These are phyloP conservation scores for Megastigmus dorsalis DNA, from an alignment of 2,888 invertebrate species.

Conservation along the genomic window DNA sequence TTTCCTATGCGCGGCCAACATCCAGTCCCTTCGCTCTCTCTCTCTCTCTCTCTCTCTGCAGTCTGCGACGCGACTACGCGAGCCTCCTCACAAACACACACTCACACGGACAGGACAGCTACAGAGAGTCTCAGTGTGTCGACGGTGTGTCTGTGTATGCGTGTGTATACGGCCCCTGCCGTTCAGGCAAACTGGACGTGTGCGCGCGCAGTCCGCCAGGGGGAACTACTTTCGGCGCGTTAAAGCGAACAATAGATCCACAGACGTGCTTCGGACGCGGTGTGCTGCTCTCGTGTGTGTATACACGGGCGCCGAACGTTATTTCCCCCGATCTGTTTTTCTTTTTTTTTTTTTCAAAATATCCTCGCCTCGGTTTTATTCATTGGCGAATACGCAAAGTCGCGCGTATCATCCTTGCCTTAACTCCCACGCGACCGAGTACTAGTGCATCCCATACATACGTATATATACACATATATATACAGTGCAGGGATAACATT, in stretches of 20 bases:
- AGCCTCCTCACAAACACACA: neutral
- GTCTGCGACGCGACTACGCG: neutral
- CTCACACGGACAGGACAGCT: neutral
- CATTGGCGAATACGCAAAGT: no score
- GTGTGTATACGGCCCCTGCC: no score
- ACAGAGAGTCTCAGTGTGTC: neutral
- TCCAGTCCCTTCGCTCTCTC: conserved; percentile 41
- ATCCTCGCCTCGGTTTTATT: no score
- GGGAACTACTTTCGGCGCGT: conserved; percentile 74
- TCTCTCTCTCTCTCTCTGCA: no score
- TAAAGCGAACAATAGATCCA: conserved; percentile 73
- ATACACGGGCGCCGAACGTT: conserved; percentile 10
- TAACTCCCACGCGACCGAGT: neutral
- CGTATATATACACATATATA: neutral
- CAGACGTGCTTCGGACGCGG: conserved; percentile 73
- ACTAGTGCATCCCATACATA: neutral
- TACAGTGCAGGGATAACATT: no score
- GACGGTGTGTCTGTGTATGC: no score
- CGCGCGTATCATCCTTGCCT: neutral
- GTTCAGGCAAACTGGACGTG: conserved; percentile 42
- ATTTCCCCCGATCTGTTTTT: no score
- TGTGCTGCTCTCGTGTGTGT: conserved; percentile 20
- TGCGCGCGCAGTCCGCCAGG: conserved; percentile 68
- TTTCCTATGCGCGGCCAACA: conserved; percentile 42
- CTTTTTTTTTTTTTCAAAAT: no score